Percentiles rank a stretch among this genome's conserved stretches.
These are phyloP conservation scores for Rhingia campestris DNA, from an alignment of 2,888 invertebrate genomes.

Conservation along the genomic window DNA sequence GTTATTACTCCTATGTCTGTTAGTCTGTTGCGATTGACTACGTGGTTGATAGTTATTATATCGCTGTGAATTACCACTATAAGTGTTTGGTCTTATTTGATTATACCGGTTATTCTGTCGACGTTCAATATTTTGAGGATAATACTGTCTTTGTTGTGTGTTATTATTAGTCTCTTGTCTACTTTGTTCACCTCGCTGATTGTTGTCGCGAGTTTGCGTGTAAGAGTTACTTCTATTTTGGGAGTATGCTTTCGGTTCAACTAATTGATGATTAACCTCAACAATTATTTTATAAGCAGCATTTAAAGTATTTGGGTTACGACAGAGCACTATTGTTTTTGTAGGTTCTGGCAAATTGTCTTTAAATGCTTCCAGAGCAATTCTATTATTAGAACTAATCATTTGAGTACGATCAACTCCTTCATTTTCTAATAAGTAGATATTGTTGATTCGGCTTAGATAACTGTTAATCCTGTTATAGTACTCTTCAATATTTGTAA, in stretches of 20 bases:
- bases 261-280: constrained; percentile 13
- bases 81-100: neutral
- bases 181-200: neutral
- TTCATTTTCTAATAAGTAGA: constrained; percentile 1
- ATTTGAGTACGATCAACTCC: neutral
- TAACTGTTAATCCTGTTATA: constrained; percentile 26
- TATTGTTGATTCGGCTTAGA: constrained; percentile 25
- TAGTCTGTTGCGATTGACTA: constrained; percentile 5
- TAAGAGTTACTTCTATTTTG: neutral
- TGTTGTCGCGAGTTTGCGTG: neutral
- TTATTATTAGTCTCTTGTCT: neutral
- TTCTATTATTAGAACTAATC: constrained; percentile 32
- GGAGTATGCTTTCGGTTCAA: neutral
- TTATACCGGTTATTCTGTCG: neutral
- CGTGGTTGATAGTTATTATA: neutral
- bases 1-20: neutral
- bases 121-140: neutral
- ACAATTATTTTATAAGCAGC: constrained; percentile 11
- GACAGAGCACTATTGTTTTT: constrained; percentile 24
- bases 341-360: constrained; percentile 33
- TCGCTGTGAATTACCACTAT: neutral
- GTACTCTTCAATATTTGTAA: constrained; percentile 37
- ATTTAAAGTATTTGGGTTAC: constrained; percentile 22
- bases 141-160: neutral
- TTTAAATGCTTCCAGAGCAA: constrained; percentile 46